Evolutionary conservation across 2,888 invertebrate genomes (phyloP).

Genomic region (Microctonus brassicae): DNA sequence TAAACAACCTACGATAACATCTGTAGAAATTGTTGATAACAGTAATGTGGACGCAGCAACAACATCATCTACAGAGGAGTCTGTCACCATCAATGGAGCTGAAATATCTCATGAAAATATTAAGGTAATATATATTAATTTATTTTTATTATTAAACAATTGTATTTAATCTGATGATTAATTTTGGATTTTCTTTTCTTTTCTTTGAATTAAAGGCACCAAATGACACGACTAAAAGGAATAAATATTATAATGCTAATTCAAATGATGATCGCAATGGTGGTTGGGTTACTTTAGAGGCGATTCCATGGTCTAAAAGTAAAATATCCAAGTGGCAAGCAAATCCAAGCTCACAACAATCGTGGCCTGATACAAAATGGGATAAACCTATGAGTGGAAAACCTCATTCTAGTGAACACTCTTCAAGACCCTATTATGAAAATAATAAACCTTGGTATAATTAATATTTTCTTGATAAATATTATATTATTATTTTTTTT

Average conservation of each 20-base stretch:
- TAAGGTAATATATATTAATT: slow-evolving; percentile 6
- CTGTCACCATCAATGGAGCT: slow-evolving; percentile 35
- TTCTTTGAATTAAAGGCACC: slow-evolving; percentile 47
- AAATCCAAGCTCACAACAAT: slow-evolving; percentile 67
- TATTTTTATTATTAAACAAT: not conserved
- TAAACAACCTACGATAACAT: slow-evolving; percentile 38
- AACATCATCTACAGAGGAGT: slow-evolving; percentile 36
- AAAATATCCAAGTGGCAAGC: slow-evolving; percentile 87
- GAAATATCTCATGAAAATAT: slow-evolving; percentile 10
- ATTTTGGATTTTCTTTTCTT: slow-evolving; percentile 17
- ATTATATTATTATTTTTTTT: slow-evolving; percentile 9
- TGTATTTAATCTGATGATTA: not conserved
- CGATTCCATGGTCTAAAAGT: slow-evolving; percentile 84
- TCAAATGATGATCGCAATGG: slow-evolving; percentile 79
- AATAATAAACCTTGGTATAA: slow-evolving; percentile 59
- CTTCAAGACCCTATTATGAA: slow-evolving; percentile 55
- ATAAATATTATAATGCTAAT: slow-evolving; percentile 69
- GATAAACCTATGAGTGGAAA: slow-evolving; percentile 60
- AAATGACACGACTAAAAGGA: slow-evolving; percentile 63
- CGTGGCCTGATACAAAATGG: slow-evolving; percentile 65
- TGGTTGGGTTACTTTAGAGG: slow-evolving; percentile 83
- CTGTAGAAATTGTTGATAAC: slow-evolving; percentile 19
- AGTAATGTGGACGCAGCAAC: slow-evolving; percentile 32
- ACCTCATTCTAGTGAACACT: slow-evolving; percentile 60
- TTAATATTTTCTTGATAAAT: slow-evolving; percentile 3